Evolutionary conservation across 1,140 invertebrate species (phyloP).

Genomic region (Chrysopa pallens): DNA sequence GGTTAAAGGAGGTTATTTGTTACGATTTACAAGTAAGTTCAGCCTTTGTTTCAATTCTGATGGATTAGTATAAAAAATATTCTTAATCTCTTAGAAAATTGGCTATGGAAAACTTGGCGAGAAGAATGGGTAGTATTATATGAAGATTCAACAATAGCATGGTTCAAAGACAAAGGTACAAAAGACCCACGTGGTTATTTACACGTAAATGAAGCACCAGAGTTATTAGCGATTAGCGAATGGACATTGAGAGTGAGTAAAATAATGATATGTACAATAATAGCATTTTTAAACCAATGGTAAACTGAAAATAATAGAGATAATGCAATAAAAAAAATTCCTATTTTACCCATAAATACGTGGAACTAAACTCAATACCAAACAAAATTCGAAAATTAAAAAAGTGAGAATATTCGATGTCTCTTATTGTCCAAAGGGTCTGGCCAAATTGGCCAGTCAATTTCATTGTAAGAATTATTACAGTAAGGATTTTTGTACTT

Average conservation of each 20-base stretch:
- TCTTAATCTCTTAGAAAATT: slow-evolving; percentile 36
- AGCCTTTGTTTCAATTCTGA: background rate
- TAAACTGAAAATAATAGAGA: too few species aligned
- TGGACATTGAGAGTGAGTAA: slow-evolving; percentile 44
- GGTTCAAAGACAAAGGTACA: slow-evolving; percentile 48
- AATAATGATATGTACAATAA: too few species aligned
- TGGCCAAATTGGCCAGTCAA: too few species aligned
- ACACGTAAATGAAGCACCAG: slow-evolving; percentile 53
- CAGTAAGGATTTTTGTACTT: too few species aligned
- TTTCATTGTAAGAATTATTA: too few species aligned
- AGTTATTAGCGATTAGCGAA: slow-evolving; percentile 57
- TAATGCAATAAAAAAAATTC: too few species aligned
- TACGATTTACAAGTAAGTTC: slow-evolving; percentile 1
- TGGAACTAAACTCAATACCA: too few species aligned
- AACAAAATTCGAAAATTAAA: too few species aligned
- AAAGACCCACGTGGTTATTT: slow-evolving; percentile 26
- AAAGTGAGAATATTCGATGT: too few species aligned
- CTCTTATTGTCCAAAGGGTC: too few species aligned
- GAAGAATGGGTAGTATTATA: slow-evolving; percentile 65
- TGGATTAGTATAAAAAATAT: background rate
- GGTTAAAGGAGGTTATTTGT: slow-evolving; percentile 1
- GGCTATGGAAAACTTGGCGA: slow-evolving; percentile 58
- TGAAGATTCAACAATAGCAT: slow-evolving; percentile 60
- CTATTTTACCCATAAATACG: too few species aligned
- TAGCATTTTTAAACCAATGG: too few species aligned